phyloP scores from a whole-genome alignment of 2,113 vertebrate genomes.

The Odocoileus hemionus region DNA sequence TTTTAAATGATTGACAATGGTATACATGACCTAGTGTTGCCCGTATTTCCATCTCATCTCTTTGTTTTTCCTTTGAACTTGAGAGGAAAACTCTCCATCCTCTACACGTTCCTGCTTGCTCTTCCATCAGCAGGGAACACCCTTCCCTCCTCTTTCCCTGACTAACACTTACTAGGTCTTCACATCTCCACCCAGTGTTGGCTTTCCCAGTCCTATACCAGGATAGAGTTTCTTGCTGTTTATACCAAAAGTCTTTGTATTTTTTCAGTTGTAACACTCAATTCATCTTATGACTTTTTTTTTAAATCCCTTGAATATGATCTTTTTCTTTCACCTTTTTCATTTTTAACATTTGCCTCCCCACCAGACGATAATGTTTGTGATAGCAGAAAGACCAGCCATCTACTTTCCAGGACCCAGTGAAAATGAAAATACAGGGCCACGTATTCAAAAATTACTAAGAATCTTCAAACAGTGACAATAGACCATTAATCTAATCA shows the following conservation, averaged over 20 bases:
- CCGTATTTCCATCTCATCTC: neutral
- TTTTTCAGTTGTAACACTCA: neutral
- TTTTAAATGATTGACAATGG: neutral
- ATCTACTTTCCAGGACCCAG: neutral
- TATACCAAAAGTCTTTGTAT: neutral
- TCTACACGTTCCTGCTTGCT: neutral
- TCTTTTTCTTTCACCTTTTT: neutral
- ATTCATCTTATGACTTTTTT: neutral
- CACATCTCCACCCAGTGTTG: neutral
- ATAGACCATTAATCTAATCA: neutral
- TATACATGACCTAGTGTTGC: neutral
- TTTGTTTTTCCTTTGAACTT: neutral
- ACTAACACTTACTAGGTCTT: neutral
- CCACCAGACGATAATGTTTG: neutral
- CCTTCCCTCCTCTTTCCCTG: neutral
- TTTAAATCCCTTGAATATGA: neutral
- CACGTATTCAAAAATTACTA: neutral
- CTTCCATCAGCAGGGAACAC: neutral
- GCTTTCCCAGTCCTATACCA: neutral
- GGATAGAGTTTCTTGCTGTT: neutral
- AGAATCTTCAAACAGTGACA: neutral
- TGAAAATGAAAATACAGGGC: neutral
- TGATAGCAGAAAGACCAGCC: neutral
- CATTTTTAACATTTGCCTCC: neutral
- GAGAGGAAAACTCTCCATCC: neutral